phyloP scores from a whole-genome alignment of 2,797 vertebrate species.

The Spinus pinus region DNA sequence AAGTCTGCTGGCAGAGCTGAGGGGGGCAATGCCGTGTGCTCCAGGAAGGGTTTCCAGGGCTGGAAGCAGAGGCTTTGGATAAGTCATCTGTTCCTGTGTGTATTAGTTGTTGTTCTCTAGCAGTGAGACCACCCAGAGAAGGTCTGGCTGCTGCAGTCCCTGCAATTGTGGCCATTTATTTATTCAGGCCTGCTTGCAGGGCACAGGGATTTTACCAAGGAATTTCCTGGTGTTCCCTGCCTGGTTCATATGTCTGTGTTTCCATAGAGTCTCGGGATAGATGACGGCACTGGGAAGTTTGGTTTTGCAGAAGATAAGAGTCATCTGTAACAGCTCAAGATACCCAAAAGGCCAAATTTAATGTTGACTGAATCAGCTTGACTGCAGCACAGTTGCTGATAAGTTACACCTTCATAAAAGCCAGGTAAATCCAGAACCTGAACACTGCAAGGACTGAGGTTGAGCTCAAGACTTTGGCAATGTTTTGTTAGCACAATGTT shows the following conservation, averaged over 20 bases:
- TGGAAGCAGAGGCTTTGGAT: not conserved
- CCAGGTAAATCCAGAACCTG: not conserved
- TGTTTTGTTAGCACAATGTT: not conserved
- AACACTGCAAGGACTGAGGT: not conserved
- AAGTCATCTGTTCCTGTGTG: not conserved
- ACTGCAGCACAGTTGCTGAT: not conserved
- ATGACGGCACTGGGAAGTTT: not conserved
- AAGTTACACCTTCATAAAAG: not conserved
- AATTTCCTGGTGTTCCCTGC: not conserved
- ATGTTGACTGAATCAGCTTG: not conserved
- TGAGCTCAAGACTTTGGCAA: not conserved
- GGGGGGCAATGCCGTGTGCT: rapidly evolving
- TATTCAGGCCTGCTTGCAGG: not conserved
- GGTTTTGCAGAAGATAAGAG: not conserved
- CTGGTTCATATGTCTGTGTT: rapidly evolving
- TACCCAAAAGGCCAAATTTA: not conserved
- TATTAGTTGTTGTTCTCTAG: not conserved
- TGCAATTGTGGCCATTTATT: rapidly evolving
- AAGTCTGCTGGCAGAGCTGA: not conserved
- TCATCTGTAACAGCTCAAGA: not conserved
- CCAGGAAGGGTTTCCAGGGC: not conserved
- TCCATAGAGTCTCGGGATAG: not conserved
- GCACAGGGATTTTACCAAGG: not conserved
- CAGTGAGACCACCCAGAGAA: rapidly evolving
- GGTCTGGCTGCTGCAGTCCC: not conserved